Conservation (phyloP, 1,140 invertebrate species). For the Halesus radiatus region DNA sequence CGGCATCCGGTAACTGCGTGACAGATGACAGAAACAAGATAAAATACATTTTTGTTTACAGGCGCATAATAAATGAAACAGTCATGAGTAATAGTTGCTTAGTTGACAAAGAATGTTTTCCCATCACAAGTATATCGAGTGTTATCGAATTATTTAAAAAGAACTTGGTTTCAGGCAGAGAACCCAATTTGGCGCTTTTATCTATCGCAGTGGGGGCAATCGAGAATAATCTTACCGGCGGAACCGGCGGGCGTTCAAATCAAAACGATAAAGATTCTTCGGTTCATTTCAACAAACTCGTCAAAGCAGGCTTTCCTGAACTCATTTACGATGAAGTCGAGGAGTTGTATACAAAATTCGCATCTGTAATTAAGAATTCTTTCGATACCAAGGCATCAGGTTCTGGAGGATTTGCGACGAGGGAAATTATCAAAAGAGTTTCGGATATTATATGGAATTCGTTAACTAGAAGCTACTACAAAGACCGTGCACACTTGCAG, state of each 20-base stretch:
- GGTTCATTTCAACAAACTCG: constrained; percentile 58
- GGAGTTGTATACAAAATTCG: constrained; percentile 86
- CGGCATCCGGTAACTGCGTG: no score
- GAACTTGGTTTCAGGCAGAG: constrained; percentile 68
- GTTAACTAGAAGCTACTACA: constrained; percentile 92
- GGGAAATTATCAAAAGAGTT: constrained; percentile 92
- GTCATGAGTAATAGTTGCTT: not conserved
- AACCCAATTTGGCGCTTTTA: constrained; percentile 91
- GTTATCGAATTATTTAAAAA: constrained; percentile 66
- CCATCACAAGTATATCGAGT: constrained; percentile 67
- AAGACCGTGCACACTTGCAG: constrained; percentile 94
- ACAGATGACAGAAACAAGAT: no score
- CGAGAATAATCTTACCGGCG: constrained; percentile 90
- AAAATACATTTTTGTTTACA: no score
- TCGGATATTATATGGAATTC: constrained; percentile 97
- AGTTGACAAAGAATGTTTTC: constrained; percentile 64
- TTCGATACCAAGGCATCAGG: constrained; percentile 55
- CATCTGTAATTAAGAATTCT: constrained; percentile 64
- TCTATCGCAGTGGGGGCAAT: constrained; percentile 93
- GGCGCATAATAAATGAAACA: no score
- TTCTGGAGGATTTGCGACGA: constrained; percentile 77
- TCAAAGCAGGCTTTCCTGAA: constrained; percentile 78
- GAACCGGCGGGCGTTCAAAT: constrained; percentile 77
- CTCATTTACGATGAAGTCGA: constrained; percentile 69
- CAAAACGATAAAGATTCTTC: constrained; percentile 41